These are phyloP conservation scores for Drosophila gaucha DNA, from an alignment of 2,888 invertebrate species.

Conservation along the genomic window DNA sequence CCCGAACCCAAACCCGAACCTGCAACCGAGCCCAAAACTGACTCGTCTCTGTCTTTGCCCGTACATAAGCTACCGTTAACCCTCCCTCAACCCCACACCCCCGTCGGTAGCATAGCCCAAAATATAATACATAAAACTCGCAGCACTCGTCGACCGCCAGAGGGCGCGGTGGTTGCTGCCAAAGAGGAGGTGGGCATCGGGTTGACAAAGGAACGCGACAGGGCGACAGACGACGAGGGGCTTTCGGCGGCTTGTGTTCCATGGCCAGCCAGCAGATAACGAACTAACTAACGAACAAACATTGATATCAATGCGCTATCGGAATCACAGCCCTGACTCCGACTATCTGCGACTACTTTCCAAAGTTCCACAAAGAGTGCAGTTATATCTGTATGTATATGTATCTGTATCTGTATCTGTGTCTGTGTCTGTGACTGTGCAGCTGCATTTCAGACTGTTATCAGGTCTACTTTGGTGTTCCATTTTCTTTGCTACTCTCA, in stretches of 20 bases:
- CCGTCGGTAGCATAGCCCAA: constrained; percentile 24
- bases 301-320: constrained; percentile 53
- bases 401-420: neutral
- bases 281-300: constrained; percentile 72
- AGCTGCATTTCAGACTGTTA: neutral
- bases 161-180: neutral
- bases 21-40: constrained; percentile 5
- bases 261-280: constrained; percentile 54
- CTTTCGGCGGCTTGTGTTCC: constrained; percentile 11
- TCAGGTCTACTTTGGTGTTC: constrained; percentile 7
- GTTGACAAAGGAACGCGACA: neutral
- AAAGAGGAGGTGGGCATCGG: neutral
- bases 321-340: neutral
- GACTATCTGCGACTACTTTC: neutral
- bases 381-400: constrained; percentile 1
- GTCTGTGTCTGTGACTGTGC: neutral
- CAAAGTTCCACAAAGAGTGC: constrained; percentile 1
- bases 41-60: constrained; percentile 6
- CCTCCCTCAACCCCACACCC: neutral
- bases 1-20: neutral
- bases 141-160: constrained; percentile 9
- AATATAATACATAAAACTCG: constrained; percentile 64
- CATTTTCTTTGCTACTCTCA: constrained; percentile 9
- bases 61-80: constrained; percentile 34
- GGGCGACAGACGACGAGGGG: neutral